Evolutionary conservation across 1,140 invertebrate species (phyloP).

Genomic region (Phymastichus coffea): DNA sequence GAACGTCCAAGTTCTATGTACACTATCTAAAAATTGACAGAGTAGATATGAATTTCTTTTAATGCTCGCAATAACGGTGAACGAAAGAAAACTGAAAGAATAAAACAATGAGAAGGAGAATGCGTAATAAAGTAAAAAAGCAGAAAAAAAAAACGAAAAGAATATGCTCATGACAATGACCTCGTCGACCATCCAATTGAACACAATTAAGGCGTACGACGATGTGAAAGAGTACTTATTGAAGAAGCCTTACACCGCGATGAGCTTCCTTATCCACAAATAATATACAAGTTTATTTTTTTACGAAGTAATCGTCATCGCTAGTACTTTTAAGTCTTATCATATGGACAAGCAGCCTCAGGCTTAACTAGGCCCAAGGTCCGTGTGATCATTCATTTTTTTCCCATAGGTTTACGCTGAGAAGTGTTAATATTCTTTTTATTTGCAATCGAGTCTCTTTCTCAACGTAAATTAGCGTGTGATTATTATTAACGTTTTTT

Average conservation of each 20-base stretch:
- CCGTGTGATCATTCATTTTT: constrained; percentile 33
- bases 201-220: constrained; percentile 37
- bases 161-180: constrained; percentile 20
- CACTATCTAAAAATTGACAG: constrained; percentile 23
- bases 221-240: constrained; percentile 50
- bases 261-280: constrained; percentile 46
- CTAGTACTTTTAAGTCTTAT: constrained; percentile 58
- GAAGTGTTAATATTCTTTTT: too few relatives aligned
- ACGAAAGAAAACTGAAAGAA: too few relatives aligned
- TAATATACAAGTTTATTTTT: constrained; percentile 52
- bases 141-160: constrained; percentile 28
- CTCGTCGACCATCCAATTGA: constrained; percentile 39
- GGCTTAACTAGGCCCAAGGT: constrained; percentile 51
- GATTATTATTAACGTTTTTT: constrained; percentile 10
- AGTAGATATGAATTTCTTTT: constrained; percentile 19
- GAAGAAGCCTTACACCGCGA: constrained; percentile 44
- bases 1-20: too few relatives aligned
- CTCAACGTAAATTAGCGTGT: too few relatives aligned
- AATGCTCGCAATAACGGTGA: background rate
- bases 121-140: background rate
- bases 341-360: constrained; percentile 55
- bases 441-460: too few relatives aligned
- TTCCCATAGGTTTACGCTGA: too few relatives aligned
- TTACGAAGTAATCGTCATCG: too few relatives aligned
- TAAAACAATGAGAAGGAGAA: background rate